Conservation (phyloP, 2,113 vertebrate genomes). For the Typhlomys cinereus region DNA sequence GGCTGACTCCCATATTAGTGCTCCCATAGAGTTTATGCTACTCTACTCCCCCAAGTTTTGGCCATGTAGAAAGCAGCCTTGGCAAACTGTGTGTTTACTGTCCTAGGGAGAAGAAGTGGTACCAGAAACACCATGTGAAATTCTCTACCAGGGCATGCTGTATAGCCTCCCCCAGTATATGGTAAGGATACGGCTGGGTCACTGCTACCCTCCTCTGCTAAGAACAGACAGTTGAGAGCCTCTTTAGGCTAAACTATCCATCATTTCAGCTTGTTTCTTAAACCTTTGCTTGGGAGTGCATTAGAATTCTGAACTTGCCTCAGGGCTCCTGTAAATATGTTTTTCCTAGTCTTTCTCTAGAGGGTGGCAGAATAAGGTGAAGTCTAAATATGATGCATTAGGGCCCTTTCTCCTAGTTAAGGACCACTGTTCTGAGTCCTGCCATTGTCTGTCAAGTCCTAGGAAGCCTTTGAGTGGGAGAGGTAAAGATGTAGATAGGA, state of each 20-base stretch:
- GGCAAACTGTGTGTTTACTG: constrained; percentile 32
- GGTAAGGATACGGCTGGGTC: constrained; percentile 85
- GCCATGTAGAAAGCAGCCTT: not conserved
- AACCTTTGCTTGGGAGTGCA: not conserved
- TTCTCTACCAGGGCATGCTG: constrained; percentile 94
- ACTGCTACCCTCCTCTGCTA: not conserved
- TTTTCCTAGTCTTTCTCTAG: not conserved
- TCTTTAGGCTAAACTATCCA: not conserved
- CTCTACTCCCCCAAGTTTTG: not conserved
- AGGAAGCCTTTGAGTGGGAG: not conserved
- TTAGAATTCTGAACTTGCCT: constrained; percentile 11
- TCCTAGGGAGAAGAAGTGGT: constrained; percentile 95
- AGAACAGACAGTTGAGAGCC: not conserved
- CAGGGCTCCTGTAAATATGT: not conserved
- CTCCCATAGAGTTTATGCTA: not conserved
- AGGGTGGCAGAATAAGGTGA: not conserved
- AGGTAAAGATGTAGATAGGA: not conserved
- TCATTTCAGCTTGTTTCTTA: constrained; percentile 11
- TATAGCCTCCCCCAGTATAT: constrained; percentile 96
- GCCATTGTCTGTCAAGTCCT: not conserved
- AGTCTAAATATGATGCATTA: not conserved
- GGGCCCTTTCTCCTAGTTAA: not conserved
- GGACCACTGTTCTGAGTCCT: not conserved
- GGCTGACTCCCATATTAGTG: not conserved
- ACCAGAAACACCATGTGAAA: constrained; percentile 93